Evolutionary conservation across 2,888 invertebrate genomes (phyloP).

Genomic region (Andrena trimmerana): DNA sequence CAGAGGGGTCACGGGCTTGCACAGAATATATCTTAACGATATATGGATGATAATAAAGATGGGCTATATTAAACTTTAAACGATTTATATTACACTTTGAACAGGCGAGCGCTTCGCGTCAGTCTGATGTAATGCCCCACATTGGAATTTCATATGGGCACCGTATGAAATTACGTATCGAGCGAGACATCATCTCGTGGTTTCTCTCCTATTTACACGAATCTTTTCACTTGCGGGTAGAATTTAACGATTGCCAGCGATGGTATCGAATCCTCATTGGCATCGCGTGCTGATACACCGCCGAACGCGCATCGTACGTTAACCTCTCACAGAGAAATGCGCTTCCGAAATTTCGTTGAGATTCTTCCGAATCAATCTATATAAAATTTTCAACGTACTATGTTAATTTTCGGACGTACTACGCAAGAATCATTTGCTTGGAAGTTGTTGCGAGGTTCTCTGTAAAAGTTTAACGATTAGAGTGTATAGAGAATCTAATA

Average conservation of each 20-base stretch:
- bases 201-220: constrained; percentile 62
- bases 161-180: constrained; percentile 32
- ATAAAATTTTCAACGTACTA: too few relatives aligned
- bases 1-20: constrained; percentile 54
- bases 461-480: too few relatives aligned
- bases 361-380: too few relatives aligned
- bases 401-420: too few relatives aligned
- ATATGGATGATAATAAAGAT: constrained; percentile 62
- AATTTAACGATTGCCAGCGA: constrained; percentile 45
- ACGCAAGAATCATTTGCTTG: too few relatives aligned
- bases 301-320: too few relatives aligned
- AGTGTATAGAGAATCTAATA: too few relatives aligned
- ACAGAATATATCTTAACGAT: constrained; percentile 62
- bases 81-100: constrained; percentile 81
- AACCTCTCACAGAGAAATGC: too few relatives aligned
- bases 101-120: constrained; percentile 74
- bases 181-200: constrained; percentile 26
- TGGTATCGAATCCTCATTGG: background rate
- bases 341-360: too few relatives aligned
- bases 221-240: constrained; percentile 27
- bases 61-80: constrained; percentile 60
- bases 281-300: background rate
- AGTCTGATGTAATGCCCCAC: constrained; percentile 72
- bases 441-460: too few relatives aligned
- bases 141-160: constrained; percentile 30